Conservation (phyloP, 2,113 vertebrate genomes). For the Oryzias curvinotus region DNA sequence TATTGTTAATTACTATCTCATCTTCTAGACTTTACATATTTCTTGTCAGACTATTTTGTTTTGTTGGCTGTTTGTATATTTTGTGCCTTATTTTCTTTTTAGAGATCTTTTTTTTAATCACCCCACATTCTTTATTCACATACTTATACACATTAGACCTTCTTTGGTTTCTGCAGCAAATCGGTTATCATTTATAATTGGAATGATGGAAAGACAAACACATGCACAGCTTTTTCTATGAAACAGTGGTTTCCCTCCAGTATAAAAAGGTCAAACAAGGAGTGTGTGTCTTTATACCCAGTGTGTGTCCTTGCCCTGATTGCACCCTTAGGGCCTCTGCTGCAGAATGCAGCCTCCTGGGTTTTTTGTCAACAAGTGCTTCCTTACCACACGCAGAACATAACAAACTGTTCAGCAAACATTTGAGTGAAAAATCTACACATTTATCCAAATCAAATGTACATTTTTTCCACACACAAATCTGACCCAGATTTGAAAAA, state of each 20-base stretch:
- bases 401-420: conserved; percentile 25
- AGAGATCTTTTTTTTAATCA: too few relatives aligned
- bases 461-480: conserved; percentile 15
- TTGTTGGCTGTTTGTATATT: too few relatives aligned
- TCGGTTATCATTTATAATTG: conserved; percentile 16
- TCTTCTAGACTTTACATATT: too few relatives aligned
- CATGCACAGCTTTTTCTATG: conserved; percentile 22
- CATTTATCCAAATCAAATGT: not conserved
- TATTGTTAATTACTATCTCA: too few relatives aligned
- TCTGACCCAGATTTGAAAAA: conserved; percentile 20
- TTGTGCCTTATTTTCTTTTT: too few relatives aligned
- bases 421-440: conserved; percentile 13
- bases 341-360: conserved; percentile 71
- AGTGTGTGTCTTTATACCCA: conserved; percentile 57
- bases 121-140: too few relatives aligned
- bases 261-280: conserved; percentile 37
- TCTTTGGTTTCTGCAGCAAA: conserved; percentile 13
- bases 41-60: too few relatives aligned
- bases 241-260: conserved; percentile 49
- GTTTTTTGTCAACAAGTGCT: conserved; percentile 71
- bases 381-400: conserved; percentile 49
- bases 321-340: conserved; percentile 67
- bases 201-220: conserved; percentile 6
- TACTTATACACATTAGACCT: too few relatives aligned
- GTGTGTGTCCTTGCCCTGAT: conserved; percentile 73